Evolutionary conservation across 1,140 invertebrate genomes (phyloP), one percentile per base, ranked within the genome.

Genomic region (Musca domestica): DNA sequence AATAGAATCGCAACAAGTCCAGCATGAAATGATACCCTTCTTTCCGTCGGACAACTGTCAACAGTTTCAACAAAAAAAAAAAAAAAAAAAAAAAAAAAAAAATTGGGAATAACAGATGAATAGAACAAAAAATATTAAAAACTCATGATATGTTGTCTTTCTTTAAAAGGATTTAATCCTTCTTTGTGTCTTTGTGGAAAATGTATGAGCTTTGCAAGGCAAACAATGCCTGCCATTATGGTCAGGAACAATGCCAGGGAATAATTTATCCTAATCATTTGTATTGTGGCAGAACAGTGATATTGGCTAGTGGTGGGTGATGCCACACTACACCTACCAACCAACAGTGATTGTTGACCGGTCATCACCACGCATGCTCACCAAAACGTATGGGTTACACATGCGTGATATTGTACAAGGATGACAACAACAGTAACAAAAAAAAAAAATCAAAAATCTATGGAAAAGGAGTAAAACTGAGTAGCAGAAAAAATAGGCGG

Each of bases 11-110:
- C 2, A 2, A 10, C 12, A 17, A 58, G n/a, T 58, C n/a, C 54
- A 58, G 14, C 54, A 58, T 58, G 54, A 58, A 30, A 58, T 30
- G 34, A 41, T 41, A 41, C 34, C 34, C 34, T 41, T 56, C 49
- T 51, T 56, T 56, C 15, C 52, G 27, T 56, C 52, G 27, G 22
- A 23, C 52, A 27, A 56, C 52, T 56, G 52, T 56, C 52, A 56
- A 56, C 52, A 56, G 20, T 14, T 27, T 27, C 52, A 56, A 27
- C 15, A 14, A 15, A 27, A 23, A 51, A 51, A 46, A 1, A 9
- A 1, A 46, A 46, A 46, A 46, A 46, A 46, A 12, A 1, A 46
- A n/a, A n/a, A n/a, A n/a, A n/a, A n/a, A n/a, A n/a, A n/a, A n/a
- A n/a, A n/a, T n/a, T n/a, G n/a, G n/a, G n/a, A n/a, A n/a, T n/a